Evolutionary conservation across 1,140 invertebrate species (phyloP), one percentile per base, ranked within the genome.

Genomic region (Rhopalosiphum maidis): DNA sequence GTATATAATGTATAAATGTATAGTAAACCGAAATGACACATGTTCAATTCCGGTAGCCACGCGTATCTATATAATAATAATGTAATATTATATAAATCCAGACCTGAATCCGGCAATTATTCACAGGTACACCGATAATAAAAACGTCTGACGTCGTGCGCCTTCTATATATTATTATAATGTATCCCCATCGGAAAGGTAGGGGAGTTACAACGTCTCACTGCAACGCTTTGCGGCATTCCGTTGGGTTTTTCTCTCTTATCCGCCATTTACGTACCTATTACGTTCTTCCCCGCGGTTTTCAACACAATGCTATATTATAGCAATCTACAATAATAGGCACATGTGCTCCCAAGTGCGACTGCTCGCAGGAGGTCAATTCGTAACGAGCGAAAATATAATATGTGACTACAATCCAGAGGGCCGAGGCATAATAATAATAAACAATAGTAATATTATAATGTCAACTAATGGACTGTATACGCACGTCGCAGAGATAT

Each of bases 61-160:
- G 55, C 2, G 37, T 86, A 46, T 30, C 60, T n/a, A 21, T 86
- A 86, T 46, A 43, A 86, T 86, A 86, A 85, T 82, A 43, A 30
- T 46, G 15, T 46, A 86, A 30, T 30, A 37, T 89, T 18, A 37
- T 89, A 54, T n/a, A 37, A 37, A 89, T 89, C 25, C 43, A 18
- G 43, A 91, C 23, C 55, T 77, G 90, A 91, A 68, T 91, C 55
- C 41, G 55, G 54, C 54, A 91, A 91, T 91, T 91, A 68, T 46
- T 30, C 54, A 68, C 37, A 30, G 54, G 7, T 46, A 91, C 55
- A 46, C 88, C 54, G 90, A 91, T 91, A 46, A n/a, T 68, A 68
- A 91, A 91, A 68, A 68, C 55, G 30, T 91, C 55, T 0, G 90
- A 91, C 25, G 8, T 60, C 37, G 25, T 55, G n/a, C 37, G 35